A percentile compares a stretch with the other conserved stretches of the same genome.
Evolutionary conservation across 2,888 invertebrate genomes (phyloP).

Genomic region (Pollenia angustigena): DNA sequence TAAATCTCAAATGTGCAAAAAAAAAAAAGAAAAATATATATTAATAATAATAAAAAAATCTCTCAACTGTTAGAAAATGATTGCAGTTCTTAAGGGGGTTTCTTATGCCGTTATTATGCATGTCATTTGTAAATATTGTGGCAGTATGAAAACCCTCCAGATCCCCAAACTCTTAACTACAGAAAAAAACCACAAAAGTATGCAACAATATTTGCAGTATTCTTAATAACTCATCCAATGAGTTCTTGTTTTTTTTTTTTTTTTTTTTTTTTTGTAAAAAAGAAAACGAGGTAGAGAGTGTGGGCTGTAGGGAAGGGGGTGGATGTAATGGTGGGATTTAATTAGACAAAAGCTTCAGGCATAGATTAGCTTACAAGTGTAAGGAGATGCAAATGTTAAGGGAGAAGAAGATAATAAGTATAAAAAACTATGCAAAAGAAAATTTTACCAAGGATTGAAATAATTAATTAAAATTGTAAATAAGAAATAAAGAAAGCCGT

Average conservation of each 20-base stretch:
- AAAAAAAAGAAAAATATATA: conserved; percentile 62
- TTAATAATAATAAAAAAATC: conserved; percentile 68
- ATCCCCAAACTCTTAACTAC: conserved; percentile 59
- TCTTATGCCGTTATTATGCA: conserved; percentile 71
- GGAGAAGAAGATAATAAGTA: conserved; percentile 45
- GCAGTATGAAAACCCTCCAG: conserved; percentile 55
- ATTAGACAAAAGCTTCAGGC: conserved; percentile 81
- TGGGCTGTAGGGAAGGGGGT: neutral
- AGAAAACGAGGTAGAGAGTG: neutral
- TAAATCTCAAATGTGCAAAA: conserved; percentile 83
- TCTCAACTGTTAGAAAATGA: conserved; percentile 72
- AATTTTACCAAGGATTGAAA: conserved; percentile 35
- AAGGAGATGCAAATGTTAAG: conserved; percentile 51
- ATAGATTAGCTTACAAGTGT: conserved; percentile 71
- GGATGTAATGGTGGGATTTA: conserved; percentile 80
- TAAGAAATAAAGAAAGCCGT: conserved; percentile 38
- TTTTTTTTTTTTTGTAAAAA: no score
- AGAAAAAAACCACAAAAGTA: conserved; percentile 74
- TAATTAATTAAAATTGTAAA: conserved; percentile 63
- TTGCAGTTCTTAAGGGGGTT: conserved; percentile 74
- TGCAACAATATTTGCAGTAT: conserved; percentile 76
- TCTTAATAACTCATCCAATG: conserved; percentile 73
- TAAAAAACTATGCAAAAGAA: conserved; percentile 46
- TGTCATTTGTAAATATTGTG: conserved; percentile 58
- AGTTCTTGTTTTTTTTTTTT: neutral